phyloP scores from a whole-genome alignment of 2,113 vertebrate species.

The Phylloscopus trochiloides region DNA sequence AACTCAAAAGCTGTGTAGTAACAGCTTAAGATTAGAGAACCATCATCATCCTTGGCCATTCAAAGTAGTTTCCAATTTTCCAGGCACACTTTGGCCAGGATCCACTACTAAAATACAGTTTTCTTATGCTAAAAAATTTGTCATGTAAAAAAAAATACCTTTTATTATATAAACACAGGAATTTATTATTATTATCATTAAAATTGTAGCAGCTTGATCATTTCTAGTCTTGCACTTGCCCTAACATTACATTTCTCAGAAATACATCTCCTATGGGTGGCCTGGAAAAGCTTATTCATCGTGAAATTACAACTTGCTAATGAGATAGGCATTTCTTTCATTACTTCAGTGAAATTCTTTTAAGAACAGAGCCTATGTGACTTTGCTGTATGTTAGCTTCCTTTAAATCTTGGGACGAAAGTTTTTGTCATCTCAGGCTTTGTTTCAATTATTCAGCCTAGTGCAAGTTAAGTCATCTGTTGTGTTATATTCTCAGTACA shows the following conservation, averaged over 20 bases:
- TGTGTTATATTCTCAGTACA: neutral
- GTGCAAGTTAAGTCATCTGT: neutral
- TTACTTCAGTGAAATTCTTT: neutral
- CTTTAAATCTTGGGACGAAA: neutral
- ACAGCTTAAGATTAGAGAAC: neutral
- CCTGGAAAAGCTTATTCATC: neutral
- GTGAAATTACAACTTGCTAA: neutral
- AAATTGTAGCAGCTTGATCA: neutral
- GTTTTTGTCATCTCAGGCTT: neutral
- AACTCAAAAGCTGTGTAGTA: neutral
- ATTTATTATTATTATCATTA: neutral
- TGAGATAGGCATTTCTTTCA: neutral
- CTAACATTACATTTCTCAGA: neutral
- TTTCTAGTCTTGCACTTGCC: neutral
- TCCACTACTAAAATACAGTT: neutral
- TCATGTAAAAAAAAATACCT: neutral
- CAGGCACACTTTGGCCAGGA: neutral
- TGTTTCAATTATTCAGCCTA: neutral
- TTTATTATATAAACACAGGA: neutral
- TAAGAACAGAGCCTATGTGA: neutral
- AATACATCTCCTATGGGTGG: fast-evolving
- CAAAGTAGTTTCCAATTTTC: neutral
- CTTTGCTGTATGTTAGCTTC: neutral
- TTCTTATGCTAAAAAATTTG: neutral
- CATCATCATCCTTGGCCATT: neutral